phyloP scores from a whole-genome alignment of 2,888 invertebrate species.

The Drosophila sordidapex region DNA sequence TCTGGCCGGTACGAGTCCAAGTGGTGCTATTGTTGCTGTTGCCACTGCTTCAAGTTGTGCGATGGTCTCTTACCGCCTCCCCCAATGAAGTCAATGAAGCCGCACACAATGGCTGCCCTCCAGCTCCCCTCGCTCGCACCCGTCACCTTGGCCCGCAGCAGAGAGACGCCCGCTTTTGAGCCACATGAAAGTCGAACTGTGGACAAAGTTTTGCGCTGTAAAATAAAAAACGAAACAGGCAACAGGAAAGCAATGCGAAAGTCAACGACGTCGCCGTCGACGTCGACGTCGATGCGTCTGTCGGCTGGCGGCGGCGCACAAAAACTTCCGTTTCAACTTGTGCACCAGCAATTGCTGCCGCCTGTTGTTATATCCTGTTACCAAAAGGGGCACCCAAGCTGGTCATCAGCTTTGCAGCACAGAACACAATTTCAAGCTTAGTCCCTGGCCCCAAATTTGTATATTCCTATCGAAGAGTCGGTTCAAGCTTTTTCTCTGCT shows the following conservation, averaged over 20 bases:
- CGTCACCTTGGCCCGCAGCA: conserved; percentile 33
- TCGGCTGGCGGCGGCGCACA: conserved; percentile 41
- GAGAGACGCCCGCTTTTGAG: conserved; percentile 42
- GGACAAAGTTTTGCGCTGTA: conserved; percentile 67
- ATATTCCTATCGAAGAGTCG: conserved; percentile 3
- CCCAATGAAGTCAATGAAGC: conserved; percentile 47
- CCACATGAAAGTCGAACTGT: conserved; percentile 60
- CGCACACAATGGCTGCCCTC: conserved; percentile 20
- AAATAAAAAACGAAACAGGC: conserved; percentile 52
- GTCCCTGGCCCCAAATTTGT: not conserved
- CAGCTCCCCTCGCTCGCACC: not conserved
- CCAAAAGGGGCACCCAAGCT: conserved; percentile 14
- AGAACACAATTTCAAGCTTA: conserved; percentile 1
- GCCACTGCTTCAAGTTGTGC: conserved; percentile 64
- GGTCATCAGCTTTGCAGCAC: conserved; percentile 16
- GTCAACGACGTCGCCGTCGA: not conserved
- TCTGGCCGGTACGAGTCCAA: conserved; percentile 38
- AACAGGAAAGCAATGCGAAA: conserved; percentile 54
- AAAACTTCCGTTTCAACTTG: conserved; percentile 74
- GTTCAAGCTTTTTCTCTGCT: conserved; percentile 2
- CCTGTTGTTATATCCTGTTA: conserved; percentile 49
- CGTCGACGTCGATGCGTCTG: conserved; percentile 26
- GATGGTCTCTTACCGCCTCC: conserved; percentile 17
- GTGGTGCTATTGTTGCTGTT: conserved; percentile 51
- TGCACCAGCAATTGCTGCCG: conserved; percentile 64